Conservation (phyloP, 1,140 invertebrate species). For the Calliopsis andreniformis region DNA sequence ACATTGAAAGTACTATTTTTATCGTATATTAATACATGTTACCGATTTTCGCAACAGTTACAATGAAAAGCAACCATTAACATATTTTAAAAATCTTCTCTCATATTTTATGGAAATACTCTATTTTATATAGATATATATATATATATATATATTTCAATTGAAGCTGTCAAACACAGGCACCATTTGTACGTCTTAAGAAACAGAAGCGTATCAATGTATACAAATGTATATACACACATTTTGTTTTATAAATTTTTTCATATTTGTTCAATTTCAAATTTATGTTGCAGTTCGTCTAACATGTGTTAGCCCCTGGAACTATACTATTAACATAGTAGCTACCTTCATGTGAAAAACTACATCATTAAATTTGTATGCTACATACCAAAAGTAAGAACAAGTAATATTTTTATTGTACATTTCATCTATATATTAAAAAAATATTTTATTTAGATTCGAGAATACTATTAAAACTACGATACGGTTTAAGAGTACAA, state of each 20-base stretch:
- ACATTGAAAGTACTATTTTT: constrained; percentile 6
- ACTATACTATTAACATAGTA: constrained; percentile 31
- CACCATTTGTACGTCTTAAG: constrained; percentile 64
- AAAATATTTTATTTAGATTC: constrained; percentile 34
- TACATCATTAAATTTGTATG: neutral
- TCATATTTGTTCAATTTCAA: neutral
- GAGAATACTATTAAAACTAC: constrained; percentile 29
- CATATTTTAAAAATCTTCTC: neutral
- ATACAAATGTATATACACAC: constrained; percentile 32
- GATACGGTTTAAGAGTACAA: constrained; percentile 27
- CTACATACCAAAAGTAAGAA: constrained; percentile 28
- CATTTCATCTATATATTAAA: constrained; percentile 26
- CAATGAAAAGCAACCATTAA: constrained; percentile 12
- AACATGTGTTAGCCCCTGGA: constrained; percentile 21
- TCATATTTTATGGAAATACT: constrained; percentile 6
- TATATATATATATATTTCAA: constrained; percentile 47
- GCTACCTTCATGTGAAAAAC: constrained; percentile 13
- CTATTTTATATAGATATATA: too few relatives aligned
- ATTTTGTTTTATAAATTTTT: constrained; percentile 20
- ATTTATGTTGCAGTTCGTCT: constrained; percentile 12
- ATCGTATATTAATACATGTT: neutral
- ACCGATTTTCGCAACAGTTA: constrained; percentile 7
- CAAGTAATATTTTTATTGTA: constrained; percentile 28
- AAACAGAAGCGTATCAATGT: constrained; percentile 54
- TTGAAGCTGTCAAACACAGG: constrained; percentile 58